A percentile compares a stretch with the other conserved stretches of the same genome.
Conservation (phyloP, 1,140 invertebrate genomes). For the Hyles euphorbiae region DNA sequence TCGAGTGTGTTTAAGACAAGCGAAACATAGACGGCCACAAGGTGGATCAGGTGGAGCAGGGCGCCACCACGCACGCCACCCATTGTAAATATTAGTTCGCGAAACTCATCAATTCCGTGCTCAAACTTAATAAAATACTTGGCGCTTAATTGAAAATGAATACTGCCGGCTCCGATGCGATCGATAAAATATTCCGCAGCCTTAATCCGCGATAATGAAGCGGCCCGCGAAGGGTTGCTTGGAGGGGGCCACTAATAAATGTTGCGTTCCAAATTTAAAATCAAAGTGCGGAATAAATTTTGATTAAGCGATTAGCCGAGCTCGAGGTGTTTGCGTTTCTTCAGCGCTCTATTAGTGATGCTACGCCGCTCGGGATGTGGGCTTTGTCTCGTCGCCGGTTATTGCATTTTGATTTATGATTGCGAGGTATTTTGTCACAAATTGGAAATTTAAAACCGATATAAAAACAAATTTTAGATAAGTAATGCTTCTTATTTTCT, state of each 20-base stretch:
- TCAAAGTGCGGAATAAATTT: constrained; percentile 75
- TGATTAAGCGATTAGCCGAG: constrained; percentile 72
- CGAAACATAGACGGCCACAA: constrained; percentile 25
- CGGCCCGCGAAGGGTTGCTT: constrained; percentile 62
- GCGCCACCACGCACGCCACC: constrained; percentile 42
- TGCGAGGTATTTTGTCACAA: constrained; percentile 2
- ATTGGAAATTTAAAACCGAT: too few relatives aligned
- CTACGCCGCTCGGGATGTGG: constrained; percentile 8
- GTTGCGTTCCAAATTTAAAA: constrained; percentile 74
- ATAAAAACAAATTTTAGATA: too few relatives aligned
- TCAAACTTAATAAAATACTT: constrained; percentile 75
- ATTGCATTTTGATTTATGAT: constrained; percentile 24
- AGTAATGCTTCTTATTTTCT: too few relatives aligned
- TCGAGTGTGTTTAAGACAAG: not conserved
- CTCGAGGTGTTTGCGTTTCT: constrained; percentile 62
- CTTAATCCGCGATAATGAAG: constrained; percentile 75
- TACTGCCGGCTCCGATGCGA: constrained; percentile 63
- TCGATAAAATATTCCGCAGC: constrained; percentile 73
- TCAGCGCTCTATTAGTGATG: constrained; percentile 37
- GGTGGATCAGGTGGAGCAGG: constrained; percentile 26
- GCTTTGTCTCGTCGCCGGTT: not conserved
- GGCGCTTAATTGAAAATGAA: constrained; percentile 75
- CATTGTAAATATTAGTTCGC: constrained; percentile 74
- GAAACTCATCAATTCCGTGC: constrained; percentile 73
- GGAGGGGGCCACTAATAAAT: constrained; percentile 68